A percentile compares a stretch with the other conserved stretches of the same genome.
These are phyloP conservation scores for Oncorhynchus masou DNA, from an alignment of 2,113 vertebrate genomes.

Conservation along the genomic window DNA sequence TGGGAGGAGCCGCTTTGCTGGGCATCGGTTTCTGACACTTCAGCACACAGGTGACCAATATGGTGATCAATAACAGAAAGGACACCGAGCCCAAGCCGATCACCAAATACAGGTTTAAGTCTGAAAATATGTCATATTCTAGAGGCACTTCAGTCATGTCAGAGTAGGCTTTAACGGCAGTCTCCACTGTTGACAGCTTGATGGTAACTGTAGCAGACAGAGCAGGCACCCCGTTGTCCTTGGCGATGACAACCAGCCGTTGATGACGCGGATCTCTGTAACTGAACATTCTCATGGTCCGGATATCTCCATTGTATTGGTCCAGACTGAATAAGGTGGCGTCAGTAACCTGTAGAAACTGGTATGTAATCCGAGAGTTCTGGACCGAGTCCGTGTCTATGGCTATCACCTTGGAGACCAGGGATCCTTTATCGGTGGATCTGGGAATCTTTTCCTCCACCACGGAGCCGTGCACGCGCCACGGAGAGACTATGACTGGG, in stretches of 20 bases:
- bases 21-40: constrained; percentile 55
- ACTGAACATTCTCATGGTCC: not conserved
- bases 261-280: constrained; percentile 71
- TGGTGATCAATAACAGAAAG: constrained; percentile 69
- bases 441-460: constrained; percentile 64
- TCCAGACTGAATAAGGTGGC: no score
- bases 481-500: constrained; percentile 71
- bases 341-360: no score
- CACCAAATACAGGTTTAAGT: constrained; percentile 55
- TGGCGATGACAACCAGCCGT: constrained; percentile 70
- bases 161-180: constrained; percentile 44
- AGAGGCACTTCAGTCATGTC: constrained; percentile 71
- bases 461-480: constrained; percentile 67
- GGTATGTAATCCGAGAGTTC: no score
- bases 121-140: constrained; percentile 55
- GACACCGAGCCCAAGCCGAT: constrained; percentile 74
- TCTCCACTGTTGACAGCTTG: constrained; percentile 55
- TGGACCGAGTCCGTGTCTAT: not conserved
- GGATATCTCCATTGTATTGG: no score
- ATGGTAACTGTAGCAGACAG: constrained; percentile 75
- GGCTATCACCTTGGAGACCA: constrained; percentile 69
- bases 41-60: constrained; percentile 62
- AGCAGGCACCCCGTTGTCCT: constrained; percentile 71
- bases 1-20: constrained; percentile 56
- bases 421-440: constrained; percentile 69